Percentiles rank a stretch among this genome's conserved stretches.
Evolutionary conservation across 1,140 invertebrate species (phyloP).

Genomic region (Neodiprion lecontei): DNA sequence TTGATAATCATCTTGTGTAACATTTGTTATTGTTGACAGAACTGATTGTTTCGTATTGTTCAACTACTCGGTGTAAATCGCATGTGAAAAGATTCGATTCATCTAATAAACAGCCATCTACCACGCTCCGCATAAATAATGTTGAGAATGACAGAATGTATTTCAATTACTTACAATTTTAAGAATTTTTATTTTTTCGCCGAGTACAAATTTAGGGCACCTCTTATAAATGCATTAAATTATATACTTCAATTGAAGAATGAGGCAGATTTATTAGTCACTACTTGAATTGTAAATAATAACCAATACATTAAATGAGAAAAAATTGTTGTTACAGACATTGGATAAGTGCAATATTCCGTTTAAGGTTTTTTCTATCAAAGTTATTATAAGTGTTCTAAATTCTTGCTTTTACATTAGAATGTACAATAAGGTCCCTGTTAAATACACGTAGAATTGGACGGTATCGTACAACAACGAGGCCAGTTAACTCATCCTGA

Average conservation of each 20-base stretch:
- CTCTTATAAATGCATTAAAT: background rate
- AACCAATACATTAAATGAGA: background rate
- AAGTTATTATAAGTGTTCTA: no score
- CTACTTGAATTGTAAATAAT: background rate
- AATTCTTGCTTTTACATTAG: no score
- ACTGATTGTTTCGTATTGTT: background rate
- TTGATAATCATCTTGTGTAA: background rate
- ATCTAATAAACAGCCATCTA: background rate
- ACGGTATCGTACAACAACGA: no score
- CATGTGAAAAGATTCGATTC: background rate
- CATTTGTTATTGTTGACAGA: background rate
- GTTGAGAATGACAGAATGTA: background rate
- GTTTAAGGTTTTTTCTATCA: background rate
- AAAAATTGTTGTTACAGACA: background rate
- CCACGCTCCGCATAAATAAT: background rate
- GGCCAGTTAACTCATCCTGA: no score
- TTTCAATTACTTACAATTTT: background rate
- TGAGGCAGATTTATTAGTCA: background rate
- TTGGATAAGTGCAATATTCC: background rate
- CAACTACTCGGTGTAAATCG: background rate
- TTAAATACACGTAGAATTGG: no score
- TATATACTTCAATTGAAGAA: background rate
- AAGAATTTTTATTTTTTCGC: conserved; percentile 6
- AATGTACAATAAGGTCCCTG: no score
- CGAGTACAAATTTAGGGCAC: conserved; percentile 1